Evolutionary conservation across 2,113 vertebrate genomes (phyloP), one percentile per base, ranked within the genome.

Genomic region (Baryphthengus martii): DNA sequence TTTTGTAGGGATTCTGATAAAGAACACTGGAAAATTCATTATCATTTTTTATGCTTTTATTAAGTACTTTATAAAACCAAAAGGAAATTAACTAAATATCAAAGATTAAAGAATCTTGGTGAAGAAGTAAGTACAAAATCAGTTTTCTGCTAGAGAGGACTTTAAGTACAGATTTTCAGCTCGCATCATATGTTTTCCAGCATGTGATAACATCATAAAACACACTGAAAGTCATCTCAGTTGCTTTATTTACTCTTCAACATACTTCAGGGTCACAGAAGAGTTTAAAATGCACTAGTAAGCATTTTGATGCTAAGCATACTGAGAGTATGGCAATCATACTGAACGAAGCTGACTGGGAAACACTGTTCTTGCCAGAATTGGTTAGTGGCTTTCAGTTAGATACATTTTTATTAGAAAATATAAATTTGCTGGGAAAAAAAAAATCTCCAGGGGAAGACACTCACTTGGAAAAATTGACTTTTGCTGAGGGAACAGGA

Each of bases 181-280:
- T 39, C 59, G 39, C 20, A 52, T 67, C 79, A 74, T 12, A 76
- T 84, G 21, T 50, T 74, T 89, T 80, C 40, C 35, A 85, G 39
- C 37, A 85, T n/a, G 52, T 29, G 63, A 77, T 47, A 80, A 52
- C 90, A 53, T 29, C 33, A 88, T 28, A 93, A 39, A 80, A 81
- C 47, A 85, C 15, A 89, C 44, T 31, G 52, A 81, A 95, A 92
- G 16, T 37, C 16, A 83, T 37, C 21, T 62, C 28, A 82, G 11
- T 71, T 49, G 26, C n/a, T 96, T 96, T 95, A 94, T 94, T 95
- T 90, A 63, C 84, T 81, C 73, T 45, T 49, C 31, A 85, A 23
- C 28, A 67, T 24, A 72, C 52, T 90, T 88, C 45, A 92, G 37
- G 15, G 39, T 89, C 63, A 96, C n/a, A 63, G 35, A 81, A 66